Percentiles rank a stretch among this genome's conserved stretches.
phyloP scores from a whole-genome alignment of 2,113 vertebrate genomes.

The Anser brachyrhynchus region DNA sequence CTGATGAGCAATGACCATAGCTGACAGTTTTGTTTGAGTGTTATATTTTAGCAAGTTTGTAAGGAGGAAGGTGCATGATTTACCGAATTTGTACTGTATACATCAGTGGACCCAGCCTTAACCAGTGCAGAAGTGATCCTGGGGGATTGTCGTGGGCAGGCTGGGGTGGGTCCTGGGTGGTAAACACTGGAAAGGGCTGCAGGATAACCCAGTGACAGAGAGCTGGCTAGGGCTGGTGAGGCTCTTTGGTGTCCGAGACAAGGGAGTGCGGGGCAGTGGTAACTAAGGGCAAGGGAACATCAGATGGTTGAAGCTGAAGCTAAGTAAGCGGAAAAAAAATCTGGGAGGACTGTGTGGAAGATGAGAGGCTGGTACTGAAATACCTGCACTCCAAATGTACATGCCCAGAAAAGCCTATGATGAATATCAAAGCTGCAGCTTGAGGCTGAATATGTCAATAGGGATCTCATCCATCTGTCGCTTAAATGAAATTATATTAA shows the following conservation, averaged over 20 bases:
- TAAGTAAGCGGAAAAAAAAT: neutral
- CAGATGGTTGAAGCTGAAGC: neutral
- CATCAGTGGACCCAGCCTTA: neutral
- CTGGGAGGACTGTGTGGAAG: neutral
- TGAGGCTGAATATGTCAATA: neutral
- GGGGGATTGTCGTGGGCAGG: neutral
- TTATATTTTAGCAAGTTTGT: neutral
- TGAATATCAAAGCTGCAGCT: neutral
- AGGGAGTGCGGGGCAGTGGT: neutral
- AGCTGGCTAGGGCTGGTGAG: neutral
- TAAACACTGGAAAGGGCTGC: neutral
- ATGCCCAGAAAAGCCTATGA: neutral
- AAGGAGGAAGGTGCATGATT: neutral
- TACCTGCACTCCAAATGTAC: neutral
- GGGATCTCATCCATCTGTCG: neutral
- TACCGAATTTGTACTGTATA: fast-evolving
- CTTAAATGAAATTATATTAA: neutral
- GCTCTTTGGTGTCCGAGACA: neutral
- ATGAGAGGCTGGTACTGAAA: neutral
- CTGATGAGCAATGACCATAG: neutral
- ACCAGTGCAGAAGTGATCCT: neutral
- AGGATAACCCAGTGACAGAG: neutral
- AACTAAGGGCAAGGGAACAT: neutral
- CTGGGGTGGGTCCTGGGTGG: neutral
- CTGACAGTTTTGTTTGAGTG: neutral